Base-by-base conservation (phyloP, 30 jellyfish, hydroid and myxozoan genomes). In the Turritopsis dohrnii region DNA sequence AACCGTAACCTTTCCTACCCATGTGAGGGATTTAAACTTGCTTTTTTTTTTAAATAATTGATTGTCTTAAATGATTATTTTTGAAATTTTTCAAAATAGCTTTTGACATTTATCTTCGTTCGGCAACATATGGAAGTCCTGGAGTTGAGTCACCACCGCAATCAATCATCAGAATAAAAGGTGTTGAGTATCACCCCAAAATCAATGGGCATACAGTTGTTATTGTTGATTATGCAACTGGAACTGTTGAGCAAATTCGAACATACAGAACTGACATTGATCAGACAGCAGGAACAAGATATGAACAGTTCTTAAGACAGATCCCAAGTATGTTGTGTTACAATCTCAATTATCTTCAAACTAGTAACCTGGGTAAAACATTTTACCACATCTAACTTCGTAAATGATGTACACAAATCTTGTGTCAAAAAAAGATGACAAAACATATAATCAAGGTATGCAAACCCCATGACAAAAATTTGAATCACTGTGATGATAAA, bases 101-200 rank as follows among this genome's bases (percentile, higher is more conserved):
- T 1, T 21, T 65, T 41, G 84, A 53, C 23, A 66, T 88, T 79
- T 79, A 84, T 53, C 66, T 92, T 75, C 95, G 96, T 22, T 92
- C 98, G 21, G 98, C 88, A 66, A 92, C 98, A 16, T 72, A 79
- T 29, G 96, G 96, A 24, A 92, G 96, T 79, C 65, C 83, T 81
- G 96, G 95, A 72, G 88, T 84, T 7, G 52, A 90, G 29, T 71
- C 71, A 21, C 97, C 97, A 17, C 98, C 98, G 4, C 85, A 84
- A 8, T 88, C 96, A 16, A 79, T 30, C 52, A 88, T 92, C 52
- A 79, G 81, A 83, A 79, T 92, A 28, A 94, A 92, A 23, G 95
- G 96, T 74, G 71, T 79, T 1, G 98, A 92, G 29, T 92, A 87
- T 87, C 85, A 88, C 79, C 90, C 85, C 66, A 71, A 88, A 53